Conservation (phyloP, 2,797 vertebrate species). For the Artibeus lituratus region DNA sequence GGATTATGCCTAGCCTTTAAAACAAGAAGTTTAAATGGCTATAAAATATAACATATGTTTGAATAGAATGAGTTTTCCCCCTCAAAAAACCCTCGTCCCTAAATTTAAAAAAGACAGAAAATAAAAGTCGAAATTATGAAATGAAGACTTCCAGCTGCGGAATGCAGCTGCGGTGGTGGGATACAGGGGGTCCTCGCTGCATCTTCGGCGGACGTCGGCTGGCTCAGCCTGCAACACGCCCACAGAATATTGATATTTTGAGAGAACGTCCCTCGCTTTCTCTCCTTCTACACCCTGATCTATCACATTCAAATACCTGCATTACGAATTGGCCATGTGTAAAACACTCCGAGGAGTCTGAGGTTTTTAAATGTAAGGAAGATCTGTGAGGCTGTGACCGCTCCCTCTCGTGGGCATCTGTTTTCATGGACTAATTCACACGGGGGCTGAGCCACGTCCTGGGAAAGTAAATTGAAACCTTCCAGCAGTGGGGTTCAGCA, state of each 20-base stretch:
- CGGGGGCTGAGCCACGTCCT: neutral
- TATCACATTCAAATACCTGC: accelerated
- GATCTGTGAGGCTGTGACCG: accelerated
- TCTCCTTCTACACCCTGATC: neutral
- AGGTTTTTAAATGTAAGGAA: neutral
- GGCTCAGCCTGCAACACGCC: neutral
- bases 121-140: neutral
- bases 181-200: no score
- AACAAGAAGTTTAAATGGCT: neutral
- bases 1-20: neutral
- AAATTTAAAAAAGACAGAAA: neutral
- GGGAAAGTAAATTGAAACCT: neutral
- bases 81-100: neutral
- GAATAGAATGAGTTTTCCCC: neutral
- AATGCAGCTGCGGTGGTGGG: neutral
- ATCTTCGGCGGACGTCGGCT: neutral
- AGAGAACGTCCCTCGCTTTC: neutral
- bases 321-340: neutral
- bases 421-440: neutral
- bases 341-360: neutral
- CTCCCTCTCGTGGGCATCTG: neutral
- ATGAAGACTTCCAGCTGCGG: neutral
- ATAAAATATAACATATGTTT: neutral
- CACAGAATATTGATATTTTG: neutral
- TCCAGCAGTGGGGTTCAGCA: neutral